Conservation (phyloP, 2,797 vertebrate species). For the Neoniphon sammara region DNA sequence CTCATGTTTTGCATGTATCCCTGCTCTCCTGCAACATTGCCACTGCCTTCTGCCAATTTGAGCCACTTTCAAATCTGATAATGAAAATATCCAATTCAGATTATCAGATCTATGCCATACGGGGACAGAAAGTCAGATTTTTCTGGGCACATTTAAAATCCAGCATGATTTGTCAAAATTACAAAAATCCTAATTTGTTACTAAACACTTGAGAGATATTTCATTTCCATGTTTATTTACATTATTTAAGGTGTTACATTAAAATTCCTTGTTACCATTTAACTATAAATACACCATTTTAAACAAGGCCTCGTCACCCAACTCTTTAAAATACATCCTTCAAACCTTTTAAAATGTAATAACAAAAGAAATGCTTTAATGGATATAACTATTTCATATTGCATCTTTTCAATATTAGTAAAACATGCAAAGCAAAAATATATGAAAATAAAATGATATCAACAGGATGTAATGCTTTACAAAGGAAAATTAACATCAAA, state of each 20-base stretch:
- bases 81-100: too few species aligned
- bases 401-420: conserved; percentile 79
- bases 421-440: conserved; percentile 83
- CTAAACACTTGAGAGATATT: conserved; percentile 26
- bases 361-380: conserved; percentile 70
- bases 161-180: too few species aligned
- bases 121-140: too few species aligned
- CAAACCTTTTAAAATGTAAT: conserved; percentile 73
- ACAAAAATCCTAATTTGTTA: background rate
- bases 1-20: too few species aligned
- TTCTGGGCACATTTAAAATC: too few species aligned
- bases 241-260: conserved; percentile 79
- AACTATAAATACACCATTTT: conserved; percentile 82
- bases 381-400: conserved; percentile 67
- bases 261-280: conserved; percentile 77
- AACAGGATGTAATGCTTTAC: conserved; percentile 70
- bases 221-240: conserved; percentile 85
- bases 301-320: conserved; percentile 74
- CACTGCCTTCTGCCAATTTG: too few species aligned
- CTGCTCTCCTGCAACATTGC: too few species aligned
- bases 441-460: conserved; percentile 79
- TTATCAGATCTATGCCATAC: too few species aligned
- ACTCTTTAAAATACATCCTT: conserved; percentile 81
- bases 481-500: conserved; percentile 66
- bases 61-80: too few species aligned